These are phyloP conservation scores for Temnothorax nylanderi DNA, from an alignment of 1,140 invertebrate species.

Conservation along the genomic window DNA sequence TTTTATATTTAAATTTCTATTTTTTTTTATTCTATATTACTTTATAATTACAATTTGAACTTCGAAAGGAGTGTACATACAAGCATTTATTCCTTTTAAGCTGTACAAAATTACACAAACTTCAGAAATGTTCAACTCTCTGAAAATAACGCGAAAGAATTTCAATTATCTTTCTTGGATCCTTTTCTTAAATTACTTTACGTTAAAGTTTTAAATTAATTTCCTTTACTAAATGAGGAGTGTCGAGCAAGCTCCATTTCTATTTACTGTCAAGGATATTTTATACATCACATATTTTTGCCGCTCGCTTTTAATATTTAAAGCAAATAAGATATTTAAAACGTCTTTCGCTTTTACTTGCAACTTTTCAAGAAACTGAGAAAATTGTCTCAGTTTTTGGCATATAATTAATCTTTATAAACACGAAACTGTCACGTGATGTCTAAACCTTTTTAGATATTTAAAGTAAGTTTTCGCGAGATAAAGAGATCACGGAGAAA, in stretches of 20 bases:
- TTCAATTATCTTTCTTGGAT: background rate
- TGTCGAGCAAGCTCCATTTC: background rate
- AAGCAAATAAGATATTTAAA: background rate
- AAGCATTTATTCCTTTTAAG: slow-evolving; percentile 13
- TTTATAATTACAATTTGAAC: background rate
- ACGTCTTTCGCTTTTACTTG: slow-evolving; percentile 9
- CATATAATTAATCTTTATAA: slow-evolving; percentile 4
- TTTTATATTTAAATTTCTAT: slow-evolving; percentile 12
- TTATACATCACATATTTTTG: background rate
- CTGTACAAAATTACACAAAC: slow-evolving; percentile 19
- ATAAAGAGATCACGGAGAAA: background rate
- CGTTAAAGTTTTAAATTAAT: background rate
- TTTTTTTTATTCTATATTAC: background rate
- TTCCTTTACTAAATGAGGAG: background rate
- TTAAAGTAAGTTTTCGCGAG: slow-evolving; percentile 24
- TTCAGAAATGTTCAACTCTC: background rate
- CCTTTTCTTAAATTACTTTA: background rate
- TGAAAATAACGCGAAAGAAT: background rate
- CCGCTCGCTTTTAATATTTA: background rate
- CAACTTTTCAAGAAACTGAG: background rate
- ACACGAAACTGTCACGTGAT: slow-evolving; percentile 12
- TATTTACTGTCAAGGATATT: background rate
- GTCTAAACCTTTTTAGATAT: slow-evolving; percentile 20
- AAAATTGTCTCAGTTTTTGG: slow-evolving; percentile 10
- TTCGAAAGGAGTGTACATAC: background rate